A percentile compares a stretch with the other conserved stretches of the same genome.
These are phyloP conservation scores for Rhabdophis nuchalis DNA, from an alignment of 2,797 vertebrate genomes.

Conservation along the genomic window DNA sequence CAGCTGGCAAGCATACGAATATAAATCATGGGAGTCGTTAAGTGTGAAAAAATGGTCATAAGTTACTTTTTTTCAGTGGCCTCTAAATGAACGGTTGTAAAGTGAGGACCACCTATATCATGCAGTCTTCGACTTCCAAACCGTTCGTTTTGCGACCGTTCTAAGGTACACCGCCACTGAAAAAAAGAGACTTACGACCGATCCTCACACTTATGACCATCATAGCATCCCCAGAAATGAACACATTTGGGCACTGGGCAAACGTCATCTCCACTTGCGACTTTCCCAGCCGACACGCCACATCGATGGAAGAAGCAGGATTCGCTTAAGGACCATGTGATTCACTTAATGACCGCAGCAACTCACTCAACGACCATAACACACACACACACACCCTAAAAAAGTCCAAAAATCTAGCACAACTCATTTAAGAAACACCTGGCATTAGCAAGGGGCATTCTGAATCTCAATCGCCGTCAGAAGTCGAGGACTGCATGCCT, in stretches of 20 bases:
- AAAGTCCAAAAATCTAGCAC: background rate
- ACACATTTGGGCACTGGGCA: background rate
- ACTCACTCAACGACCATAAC: too few species aligned
- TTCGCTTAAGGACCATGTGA: background rate
- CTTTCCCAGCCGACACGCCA: background rate
- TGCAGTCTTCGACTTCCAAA: background rate
- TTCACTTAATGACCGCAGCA: background rate
- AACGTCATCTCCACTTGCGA: background rate
- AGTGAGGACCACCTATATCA: accelerated
- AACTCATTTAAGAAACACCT: background rate
- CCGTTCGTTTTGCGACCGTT: background rate
- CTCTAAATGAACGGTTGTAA: background rate
- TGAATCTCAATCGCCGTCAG: background rate
- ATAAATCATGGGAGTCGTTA: background rate
- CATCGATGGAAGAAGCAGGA: background rate
- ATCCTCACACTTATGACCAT: background rate
- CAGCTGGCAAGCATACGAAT: accelerated
- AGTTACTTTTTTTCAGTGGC: background rate
- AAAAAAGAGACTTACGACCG: background rate
- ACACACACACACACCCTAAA: too few species aligned
- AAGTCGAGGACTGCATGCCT: too few species aligned
- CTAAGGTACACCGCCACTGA: background rate
- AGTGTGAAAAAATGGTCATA: background rate
- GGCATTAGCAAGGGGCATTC: background rate
- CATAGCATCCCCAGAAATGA: background rate